These are phyloP conservation scores for Hassar affinis DNA, from an alignment of 2,113 vertebrate species.

Conservation along the genomic window DNA sequence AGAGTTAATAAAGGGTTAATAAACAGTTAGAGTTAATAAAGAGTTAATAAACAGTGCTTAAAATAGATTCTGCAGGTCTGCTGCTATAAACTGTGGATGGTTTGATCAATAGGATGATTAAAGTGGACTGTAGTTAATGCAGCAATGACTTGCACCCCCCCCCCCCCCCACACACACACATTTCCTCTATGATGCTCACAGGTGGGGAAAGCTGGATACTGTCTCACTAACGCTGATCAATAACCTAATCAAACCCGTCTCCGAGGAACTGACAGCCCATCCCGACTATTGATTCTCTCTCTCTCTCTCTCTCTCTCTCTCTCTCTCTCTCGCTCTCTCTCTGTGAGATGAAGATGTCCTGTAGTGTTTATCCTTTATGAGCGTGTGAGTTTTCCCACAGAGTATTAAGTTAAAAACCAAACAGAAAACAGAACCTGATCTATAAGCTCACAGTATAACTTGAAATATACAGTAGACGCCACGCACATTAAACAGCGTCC, in stretches of 20 bases:
- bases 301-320: too few relatives aligned
- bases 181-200: conserved; percentile 28
- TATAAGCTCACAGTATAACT: too few relatives aligned
- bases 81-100: not conserved
- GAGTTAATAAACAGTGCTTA: not conserved
- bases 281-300: conserved; percentile 51
- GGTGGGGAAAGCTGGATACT: conserved; percentile 43
- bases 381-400: too few relatives aligned
- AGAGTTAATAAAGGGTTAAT: too few relatives aligned
- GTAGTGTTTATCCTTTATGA: not conserved
- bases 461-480: too few relatives aligned
- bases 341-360: not conserved
- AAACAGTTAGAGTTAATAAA: too few relatives aligned
- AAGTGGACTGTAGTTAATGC: conserved; percentile 34
- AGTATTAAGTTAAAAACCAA: too few relatives aligned
- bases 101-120: not conserved
- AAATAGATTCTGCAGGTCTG: not conserved
- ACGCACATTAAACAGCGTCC: too few relatives aligned
- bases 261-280: conserved; percentile 44
- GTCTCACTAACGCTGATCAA: conserved; percentile 49
- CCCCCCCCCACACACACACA: not conserved
- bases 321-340: too few relatives aligned
- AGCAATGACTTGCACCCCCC: not conserved
- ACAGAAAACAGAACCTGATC: too few relatives aligned
- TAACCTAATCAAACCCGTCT: conserved; percentile 54